Conservation (phyloP, 2,113 vertebrate genomes). For the Trogon surrucura region DNA sequence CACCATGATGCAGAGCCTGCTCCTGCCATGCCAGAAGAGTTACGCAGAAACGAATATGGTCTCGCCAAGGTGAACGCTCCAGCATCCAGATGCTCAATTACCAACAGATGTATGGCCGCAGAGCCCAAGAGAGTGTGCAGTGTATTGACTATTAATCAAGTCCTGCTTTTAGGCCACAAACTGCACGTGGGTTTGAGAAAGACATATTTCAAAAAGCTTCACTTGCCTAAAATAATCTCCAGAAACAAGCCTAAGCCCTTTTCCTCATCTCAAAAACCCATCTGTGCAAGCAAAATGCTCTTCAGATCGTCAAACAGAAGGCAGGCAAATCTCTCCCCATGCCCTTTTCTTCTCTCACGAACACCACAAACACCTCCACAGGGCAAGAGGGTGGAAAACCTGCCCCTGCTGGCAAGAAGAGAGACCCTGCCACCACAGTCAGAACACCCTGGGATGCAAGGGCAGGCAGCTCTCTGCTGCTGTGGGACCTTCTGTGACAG, state of each 20-base stretch:
- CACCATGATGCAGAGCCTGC: not conserved
- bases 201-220: constrained; percentile 30
- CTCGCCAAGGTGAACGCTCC: not conserved
- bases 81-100: not conserved
- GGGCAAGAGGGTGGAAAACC: constrained; percentile 10
- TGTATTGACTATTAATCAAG: constrained; percentile 44
- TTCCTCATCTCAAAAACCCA: constrained; percentile 11
- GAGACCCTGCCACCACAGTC: not conserved
- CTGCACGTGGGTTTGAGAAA: constrained; percentile 20
- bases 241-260: not conserved
- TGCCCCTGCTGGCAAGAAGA: not conserved
- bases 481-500: not conserved
- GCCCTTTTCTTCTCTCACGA: not conserved
- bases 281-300: constrained; percentile 49
- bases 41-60: not conserved
- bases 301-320: constrained; percentile 59
- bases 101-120: not conserved
- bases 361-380: constrained; percentile 12
- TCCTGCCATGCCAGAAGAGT: not conserved
- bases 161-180: constrained; percentile 47
- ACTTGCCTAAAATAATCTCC: constrained; percentile 42
- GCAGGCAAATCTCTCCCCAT: constrained; percentile 2
- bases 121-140: not conserved
- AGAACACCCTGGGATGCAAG: not conserved
- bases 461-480: not conserved